Evolutionary conservation across 2,797 vertebrate genomes (phyloP).

Genomic region (Amblyopsis hoosieri): DNA sequence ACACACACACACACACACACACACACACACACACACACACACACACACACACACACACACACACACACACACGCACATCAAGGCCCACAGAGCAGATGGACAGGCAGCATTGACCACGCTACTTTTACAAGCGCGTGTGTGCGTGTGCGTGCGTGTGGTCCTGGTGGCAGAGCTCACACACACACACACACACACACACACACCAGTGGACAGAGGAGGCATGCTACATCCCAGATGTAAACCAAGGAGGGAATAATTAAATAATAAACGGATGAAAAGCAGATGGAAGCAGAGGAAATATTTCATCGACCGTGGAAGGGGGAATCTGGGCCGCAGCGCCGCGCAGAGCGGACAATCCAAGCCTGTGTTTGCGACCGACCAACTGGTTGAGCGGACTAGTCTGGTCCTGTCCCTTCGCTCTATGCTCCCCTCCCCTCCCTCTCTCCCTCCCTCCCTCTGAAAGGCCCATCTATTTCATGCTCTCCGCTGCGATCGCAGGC

Average conservation of each 20-base stretch:
- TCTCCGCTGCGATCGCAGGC: slow-evolving; percentile 63
- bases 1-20: too few species aligned
- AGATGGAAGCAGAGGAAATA: slow-evolving; percentile 32
- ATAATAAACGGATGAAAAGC: background rate
- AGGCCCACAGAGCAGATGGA: slow-evolving; percentile 10
- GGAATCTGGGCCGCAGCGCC: slow-evolving; percentile 37
- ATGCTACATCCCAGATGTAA: too few species aligned
- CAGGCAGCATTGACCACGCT: background rate
- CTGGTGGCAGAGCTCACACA: too few species aligned
- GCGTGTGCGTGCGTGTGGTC: too few species aligned
- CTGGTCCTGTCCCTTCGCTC: slow-evolving; percentile 64
- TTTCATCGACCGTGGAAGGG: slow-evolving; percentile 1
- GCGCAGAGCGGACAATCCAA: slow-evolving; percentile 46
- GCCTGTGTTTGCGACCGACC: slow-evolving; percentile 61
- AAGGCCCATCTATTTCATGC: slow-evolving; percentile 53
- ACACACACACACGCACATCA: slow-evolving; percentile 29
- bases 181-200: too few species aligned
- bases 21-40: too few species aligned
- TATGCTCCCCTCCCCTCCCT: slow-evolving; percentile 20
- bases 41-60: slow-evolving; percentile 32
- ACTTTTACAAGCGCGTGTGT: background rate
- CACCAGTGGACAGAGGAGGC: too few species aligned
- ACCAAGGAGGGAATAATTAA: slow-evolving; percentile 2
- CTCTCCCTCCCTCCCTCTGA: slow-evolving; percentile 41
- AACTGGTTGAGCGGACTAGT: slow-evolving; percentile 66